phyloP scores from a whole-genome alignment of 2,888 invertebrate genomes.

The Frankliniella fusca region DNA sequence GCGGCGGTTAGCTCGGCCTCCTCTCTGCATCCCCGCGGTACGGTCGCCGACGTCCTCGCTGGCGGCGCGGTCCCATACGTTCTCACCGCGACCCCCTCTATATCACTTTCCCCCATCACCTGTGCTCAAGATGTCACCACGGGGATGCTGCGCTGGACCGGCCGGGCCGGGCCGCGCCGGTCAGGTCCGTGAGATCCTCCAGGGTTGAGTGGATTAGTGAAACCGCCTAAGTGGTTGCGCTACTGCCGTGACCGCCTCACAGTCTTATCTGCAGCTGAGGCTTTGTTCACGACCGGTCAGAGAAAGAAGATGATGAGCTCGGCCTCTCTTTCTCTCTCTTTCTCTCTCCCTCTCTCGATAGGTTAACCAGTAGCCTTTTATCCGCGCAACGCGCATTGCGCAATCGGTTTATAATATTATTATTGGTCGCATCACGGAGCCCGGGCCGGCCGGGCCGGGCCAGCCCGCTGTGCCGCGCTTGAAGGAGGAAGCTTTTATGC shows the following conservation, averaged over 20 bases:
- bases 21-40: not conserved
- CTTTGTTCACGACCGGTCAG: not conserved
- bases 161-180: not conserved
- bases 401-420: not conserved
- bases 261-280: not conserved
- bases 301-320: no score
- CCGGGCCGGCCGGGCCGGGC: no score
- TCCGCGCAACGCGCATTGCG: not conserved
- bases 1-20: not conserved
- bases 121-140: conserved; percentile 12
- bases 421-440: not conserved
- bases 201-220: conserved; percentile 24
- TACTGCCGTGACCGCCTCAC: not conserved
- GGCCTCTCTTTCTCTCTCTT: no score
- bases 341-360: not conserved
- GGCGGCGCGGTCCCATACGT: not conserved
- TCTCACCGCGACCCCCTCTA: not conserved
- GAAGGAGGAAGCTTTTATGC: conserved; percentile 12
- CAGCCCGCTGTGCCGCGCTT: not conserved
- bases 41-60: not conserved
- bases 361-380: conserved; percentile 24
- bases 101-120: not conserved
- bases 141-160: conserved; percentile 1
- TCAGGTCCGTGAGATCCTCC: not conserved
- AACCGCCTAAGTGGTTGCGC: conserved; percentile 21